phyloP scores from a whole-genome alignment of 2,113 vertebrate genomes.

The Saguinus imperator region DNA sequence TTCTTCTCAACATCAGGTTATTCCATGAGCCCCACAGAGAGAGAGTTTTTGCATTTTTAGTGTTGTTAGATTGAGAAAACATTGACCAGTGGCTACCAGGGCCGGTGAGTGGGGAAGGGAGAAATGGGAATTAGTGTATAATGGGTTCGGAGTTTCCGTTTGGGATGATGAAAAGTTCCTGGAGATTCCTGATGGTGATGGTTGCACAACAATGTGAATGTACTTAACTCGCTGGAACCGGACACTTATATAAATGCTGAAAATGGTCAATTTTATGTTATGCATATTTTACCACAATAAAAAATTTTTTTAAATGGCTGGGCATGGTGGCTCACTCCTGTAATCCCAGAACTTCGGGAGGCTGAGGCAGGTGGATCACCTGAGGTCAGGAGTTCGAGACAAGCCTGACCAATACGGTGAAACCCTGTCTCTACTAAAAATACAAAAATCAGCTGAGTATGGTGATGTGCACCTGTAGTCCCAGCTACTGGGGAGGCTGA shows the following conservation, averaged over 20 bases:
- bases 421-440: too few species aligned
- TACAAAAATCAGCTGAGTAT: too few species aligned
- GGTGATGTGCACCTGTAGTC: too few species aligned
- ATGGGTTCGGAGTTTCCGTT: neutral
- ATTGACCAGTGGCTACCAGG: neutral
- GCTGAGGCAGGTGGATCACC: too few species aligned
- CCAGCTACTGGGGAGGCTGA: too few species aligned
- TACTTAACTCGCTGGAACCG: neutral
- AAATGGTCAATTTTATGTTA: neutral
- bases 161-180: neutral
- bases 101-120: neutral
- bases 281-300: neutral
- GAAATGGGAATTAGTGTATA: neutral
- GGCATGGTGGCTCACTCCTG: too few species aligned
- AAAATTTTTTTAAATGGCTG: neutral
- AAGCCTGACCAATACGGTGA: too few species aligned
- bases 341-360: too few species aligned
- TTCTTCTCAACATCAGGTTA: neutral
- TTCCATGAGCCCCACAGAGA: neutral
- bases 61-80: conserved; percentile 33
- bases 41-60: neutral
- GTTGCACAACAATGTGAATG: neutral
- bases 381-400: too few species aligned
- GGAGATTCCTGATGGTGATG: too few species aligned
- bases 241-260: neutral